These are phyloP conservation scores for Rhinichthys osculus DNA, from an alignment of 2,797 vertebrate genomes.

Conservation along the genomic window DNA sequence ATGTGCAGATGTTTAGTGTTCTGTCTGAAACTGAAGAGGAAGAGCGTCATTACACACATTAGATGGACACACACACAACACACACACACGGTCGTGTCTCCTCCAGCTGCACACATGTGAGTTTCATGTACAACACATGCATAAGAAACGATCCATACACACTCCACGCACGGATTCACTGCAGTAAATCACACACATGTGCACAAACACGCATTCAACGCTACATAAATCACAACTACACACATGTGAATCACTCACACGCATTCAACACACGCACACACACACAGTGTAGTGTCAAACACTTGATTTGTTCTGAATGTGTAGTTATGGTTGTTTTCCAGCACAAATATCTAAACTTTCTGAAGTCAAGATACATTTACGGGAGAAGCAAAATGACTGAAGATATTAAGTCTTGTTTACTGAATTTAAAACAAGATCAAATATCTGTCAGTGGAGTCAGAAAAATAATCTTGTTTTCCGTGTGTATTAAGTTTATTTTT, in stretches of 20 bases:
- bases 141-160: background rate
- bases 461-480: too few relatives aligned
- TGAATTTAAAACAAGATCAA: too few relatives aligned
- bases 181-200: conserved; percentile 13
- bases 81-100: background rate
- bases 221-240: background rate
- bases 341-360: too few relatives aligned
- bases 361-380: too few relatives aligned
- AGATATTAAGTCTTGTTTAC: too few relatives aligned
- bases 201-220: conserved; percentile 5
- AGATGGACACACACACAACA: background rate
- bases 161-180: background rate
- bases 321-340: too few relatives aligned
- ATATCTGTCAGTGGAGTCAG: too few relatives aligned
- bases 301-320: background rate
- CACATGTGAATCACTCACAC: background rate
- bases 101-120: background rate
- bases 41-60: background rate
- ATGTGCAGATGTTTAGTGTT: conserved; percentile 39
- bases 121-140: background rate
- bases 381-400: background rate
- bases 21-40: conserved; percentile 11
- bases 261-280: background rate
- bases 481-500: too few relatives aligned
- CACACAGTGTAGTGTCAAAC: background rate